Base-by-base conservation (phyloP, 2,888 invertebrate species). In the Geophilus truncorum region DNA sequence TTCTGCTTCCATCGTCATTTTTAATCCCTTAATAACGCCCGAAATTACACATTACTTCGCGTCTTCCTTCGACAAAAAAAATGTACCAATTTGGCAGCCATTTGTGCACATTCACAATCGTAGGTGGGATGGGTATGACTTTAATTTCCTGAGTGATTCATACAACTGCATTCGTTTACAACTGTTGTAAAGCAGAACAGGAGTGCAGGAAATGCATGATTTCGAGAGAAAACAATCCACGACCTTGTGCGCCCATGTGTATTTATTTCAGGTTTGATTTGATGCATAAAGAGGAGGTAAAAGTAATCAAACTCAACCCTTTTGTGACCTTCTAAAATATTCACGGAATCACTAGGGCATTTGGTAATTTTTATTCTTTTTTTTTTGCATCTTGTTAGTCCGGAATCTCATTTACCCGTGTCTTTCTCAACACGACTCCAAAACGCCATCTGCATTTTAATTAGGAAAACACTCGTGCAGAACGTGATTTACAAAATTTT, bases 401-500 rank as follows among this genome's bases (percentile, higher is more conserved):
- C n/a, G 23, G 23, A 62, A 62, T 62, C 57, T 23, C 1, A 62
- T 62, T 62, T 62, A 62, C 57, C 57, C 57, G 21, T 62, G 21
- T 62, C 57, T 62, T 23, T 62, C 57, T 62, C 23, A 40, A 40
- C 40, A 40, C 40, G 40, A 40, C 40, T 40, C 40, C 21, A 62
- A 62, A 23, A 62, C 57, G 23, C 57, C 57, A 62, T 62, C 57
- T 62, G 57, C 57, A 62, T 62, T 21, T 62, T 62, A 62, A 62
- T 62, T 62, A 62, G 10, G 21, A 62, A 62, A 9, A 62, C 21
- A 21, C 57, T 62, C 57, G 57, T 62, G 57, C 57, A 62, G 57
- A 62, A 23, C 57, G 57, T 62, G 57, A 62, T 62, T 62, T 23
- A 18, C 21, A 62, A 18, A 40, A 62, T 62, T 62, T 62, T 62